Evolutionary conservation across 2,797 vertebrate genomes (phyloP).

Genomic region (Clarias laeviceps): DNA sequence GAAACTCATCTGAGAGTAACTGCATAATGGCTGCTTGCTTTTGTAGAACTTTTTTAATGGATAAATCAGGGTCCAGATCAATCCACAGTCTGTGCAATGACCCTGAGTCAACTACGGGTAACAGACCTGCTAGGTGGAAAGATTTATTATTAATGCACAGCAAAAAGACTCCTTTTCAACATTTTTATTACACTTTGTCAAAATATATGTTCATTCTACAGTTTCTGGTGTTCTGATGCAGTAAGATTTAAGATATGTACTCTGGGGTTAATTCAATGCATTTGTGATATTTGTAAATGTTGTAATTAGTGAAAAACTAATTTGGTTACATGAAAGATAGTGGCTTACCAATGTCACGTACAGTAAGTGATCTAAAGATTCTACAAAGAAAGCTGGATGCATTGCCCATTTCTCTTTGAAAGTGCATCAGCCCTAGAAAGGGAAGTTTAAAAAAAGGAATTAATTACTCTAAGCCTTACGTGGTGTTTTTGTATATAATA

Average conservation of each 20-base stretch:
- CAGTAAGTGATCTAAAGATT: not conserved
- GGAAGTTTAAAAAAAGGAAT: not conserved
- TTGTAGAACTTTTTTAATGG: conserved; percentile 15
- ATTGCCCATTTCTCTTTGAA: not conserved
- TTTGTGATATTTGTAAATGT: conserved; percentile 29
- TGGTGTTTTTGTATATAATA: not conserved
- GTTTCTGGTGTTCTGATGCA: not conserved
- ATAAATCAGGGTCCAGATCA: conserved; percentile 14
- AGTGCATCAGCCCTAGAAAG: not conserved
- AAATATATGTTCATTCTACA: conserved; percentile 1
- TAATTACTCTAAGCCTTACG: not conserved
- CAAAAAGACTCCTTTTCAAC: not conserved
- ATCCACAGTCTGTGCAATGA: not conserved
- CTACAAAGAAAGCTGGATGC: not conserved
- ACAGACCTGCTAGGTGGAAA: not conserved
- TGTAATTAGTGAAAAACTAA: conserved; percentile 4
- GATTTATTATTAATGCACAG: conserved; percentile 10
- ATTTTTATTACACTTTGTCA: not conserved
- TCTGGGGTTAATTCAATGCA: not conserved
- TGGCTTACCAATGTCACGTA: not conserved
- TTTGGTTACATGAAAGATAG: conserved; percentile 1
- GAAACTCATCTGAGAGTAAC: not conserved
- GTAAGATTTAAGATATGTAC: not conserved
- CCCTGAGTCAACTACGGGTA: not conserved
- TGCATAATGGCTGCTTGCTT: not conserved